Base-by-base conservation (phyloP, 2,797 vertebrate genomes). In the Antennarius maculatus region DNA sequence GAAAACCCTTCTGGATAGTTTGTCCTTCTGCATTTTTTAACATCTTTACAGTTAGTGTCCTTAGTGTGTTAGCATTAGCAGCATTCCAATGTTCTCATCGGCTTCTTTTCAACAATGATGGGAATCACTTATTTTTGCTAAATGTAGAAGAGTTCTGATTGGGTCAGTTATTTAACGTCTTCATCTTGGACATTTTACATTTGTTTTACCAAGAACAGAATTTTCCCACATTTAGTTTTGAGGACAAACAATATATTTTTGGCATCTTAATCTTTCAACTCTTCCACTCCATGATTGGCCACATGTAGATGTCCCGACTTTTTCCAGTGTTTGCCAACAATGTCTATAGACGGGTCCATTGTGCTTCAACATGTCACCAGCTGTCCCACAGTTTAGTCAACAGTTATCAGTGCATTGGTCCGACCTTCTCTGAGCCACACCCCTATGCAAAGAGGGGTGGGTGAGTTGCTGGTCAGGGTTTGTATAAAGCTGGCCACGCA, bases 401-500 rank as follows among this genome's bases (percentile, higher is more conserved):
- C 47, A 27, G 34, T 37, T 28, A 18, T 43, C 71, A 51, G 61
- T 45, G 71, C 62, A 83, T 85, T 88, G 85, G 88, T 77, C 81
- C 63, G 79, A 61, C 61, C 29, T 61, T 51, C 28, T 54, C 11
- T 69, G 17, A 76, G 83, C 82, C 86, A 83, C 85, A 7, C 90
- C 90, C 71, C 80, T 71, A 2, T 49, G 61, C 27, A 48, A 16
- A 68, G 54, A 69, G 64, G 86, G 90, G 91, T 69, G 92, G 90
- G 88, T 71, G 81, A 52, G 57, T 58, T 13, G 53, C 64, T 17
- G 61, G 68, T 67, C 74, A 67, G 28, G 59, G 54, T 65, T 80
- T 84, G 70, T 91, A 94, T 91, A 94, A 91, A 87, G 72, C 71
- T 1, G 60, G 78, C 54, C 69, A 31, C 28, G 47, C 80, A 72